Base-by-base conservation (phyloP, 2,888 invertebrate species). In the Alloscopus bannaensis region DNA sequence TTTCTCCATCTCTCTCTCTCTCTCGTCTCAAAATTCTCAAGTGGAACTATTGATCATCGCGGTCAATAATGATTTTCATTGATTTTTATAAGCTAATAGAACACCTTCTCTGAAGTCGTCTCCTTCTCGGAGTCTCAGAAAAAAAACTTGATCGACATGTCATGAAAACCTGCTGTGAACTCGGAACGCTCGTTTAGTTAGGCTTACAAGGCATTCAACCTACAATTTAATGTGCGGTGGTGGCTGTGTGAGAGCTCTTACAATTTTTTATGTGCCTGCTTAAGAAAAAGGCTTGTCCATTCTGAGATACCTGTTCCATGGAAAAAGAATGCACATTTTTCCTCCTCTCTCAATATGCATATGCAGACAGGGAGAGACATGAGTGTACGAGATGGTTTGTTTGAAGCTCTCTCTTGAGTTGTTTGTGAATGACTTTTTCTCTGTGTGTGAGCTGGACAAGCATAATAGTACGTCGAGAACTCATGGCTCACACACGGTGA, bases 11-110 rank as follows among this genome's bases (percentile, higher is more conserved):
- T n/a, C n/a, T n/a, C n/a, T n/a, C n/a, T n/a, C n/a, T n/a, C n/a
- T n/a, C n/a, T n/a, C n/a, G n/a, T n/a, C n/a, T n/a, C n/a, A n/a
- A n/a, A n/a, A n/a, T n/a, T 36, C 8, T 36, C 36, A 36, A 13
- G 36, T 13, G 36, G 36, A 36, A 59, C 52, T 57, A 57, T 45
- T 70, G 26, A 59, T 77, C 77, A 77, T 62, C 62, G 45, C 57
- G 47, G 31, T 75, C 75, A 60, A 70, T 60, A 62, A 77, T 77
- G 69, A 77, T 64, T 77, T 62, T 77, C 77, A 77, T 77, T 69
- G 77, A 70, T 70, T 77, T 77, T 77, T 77, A 69, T 69, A 77
- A 70, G 42, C 68, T 77, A 77, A 70, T 77, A 77, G 77, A 77
- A 77, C 77, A 77, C 77, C 77, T 77, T 57, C 36, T n/a, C 36